These are phyloP conservation scores for Oreamnos americanus DNA, from an alignment of 2,113 vertebrate genomes.

Conservation along the genomic window DNA sequence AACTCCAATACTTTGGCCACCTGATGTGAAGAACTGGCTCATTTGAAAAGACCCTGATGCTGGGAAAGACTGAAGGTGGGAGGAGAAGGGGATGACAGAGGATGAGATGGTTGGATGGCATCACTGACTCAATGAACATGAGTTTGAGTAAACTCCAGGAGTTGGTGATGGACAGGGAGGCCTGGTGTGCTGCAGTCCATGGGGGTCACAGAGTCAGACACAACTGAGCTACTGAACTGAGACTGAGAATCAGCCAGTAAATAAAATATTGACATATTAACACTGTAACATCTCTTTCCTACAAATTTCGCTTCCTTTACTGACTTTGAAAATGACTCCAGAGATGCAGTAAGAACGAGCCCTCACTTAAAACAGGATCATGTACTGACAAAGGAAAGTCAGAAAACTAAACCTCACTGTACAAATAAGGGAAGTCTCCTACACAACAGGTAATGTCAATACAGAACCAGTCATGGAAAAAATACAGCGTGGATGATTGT, in stretches of 20 bases:
- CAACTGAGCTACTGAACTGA: neutral
- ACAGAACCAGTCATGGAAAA: conserved; percentile 5
- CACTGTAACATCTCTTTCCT: neutral
- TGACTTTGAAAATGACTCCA: neutral
- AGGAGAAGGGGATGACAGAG: neutral
- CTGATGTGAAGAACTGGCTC: neutral
- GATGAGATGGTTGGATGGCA: neutral
- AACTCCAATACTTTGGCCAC: neutral
- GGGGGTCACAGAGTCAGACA: neutral
- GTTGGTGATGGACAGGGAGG: neutral
- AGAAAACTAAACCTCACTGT: neutral
- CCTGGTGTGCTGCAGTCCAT: neutral
- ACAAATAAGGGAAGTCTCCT: neutral
- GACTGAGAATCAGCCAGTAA: neutral
- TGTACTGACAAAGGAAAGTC: neutral
- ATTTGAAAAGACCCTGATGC: neutral
- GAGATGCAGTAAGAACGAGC: neutral
- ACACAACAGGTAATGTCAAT: neutral
- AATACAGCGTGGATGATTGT: neutral
- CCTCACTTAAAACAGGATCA: neutral
- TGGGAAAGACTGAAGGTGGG: neutral
- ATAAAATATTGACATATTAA: neutral
- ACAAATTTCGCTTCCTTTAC: neutral
- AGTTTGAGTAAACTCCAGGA: neutral
- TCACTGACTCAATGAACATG: neutral